phyloP scores from a whole-genome alignment of 2,888 invertebrate genomes.

The Ptychoptera albimana region DNA sequence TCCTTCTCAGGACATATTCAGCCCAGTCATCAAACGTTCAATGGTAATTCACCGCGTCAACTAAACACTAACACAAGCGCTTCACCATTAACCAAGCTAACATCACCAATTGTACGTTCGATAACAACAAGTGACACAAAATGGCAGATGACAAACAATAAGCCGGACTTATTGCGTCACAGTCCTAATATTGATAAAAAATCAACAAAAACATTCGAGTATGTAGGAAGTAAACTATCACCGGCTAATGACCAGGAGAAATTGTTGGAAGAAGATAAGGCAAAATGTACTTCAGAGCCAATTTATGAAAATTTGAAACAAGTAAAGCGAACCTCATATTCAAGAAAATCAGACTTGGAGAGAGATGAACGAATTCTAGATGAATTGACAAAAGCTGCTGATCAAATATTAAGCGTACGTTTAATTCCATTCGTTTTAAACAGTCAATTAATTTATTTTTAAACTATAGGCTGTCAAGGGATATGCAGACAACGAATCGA shows the following conservation, averaged over 20 bases:
- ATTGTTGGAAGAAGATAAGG: conserved; percentile 10
- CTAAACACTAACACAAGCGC: not conserved
- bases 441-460: not conserved
- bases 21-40: conserved; percentile 6
- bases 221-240: not conserved
- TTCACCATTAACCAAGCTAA: conserved; percentile 4
- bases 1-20: conserved; percentile 4
- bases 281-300: conserved; percentile 15
- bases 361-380: conserved; percentile 34
- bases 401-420: conserved; percentile 35
- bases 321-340: conserved; percentile 14
- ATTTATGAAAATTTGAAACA: conserved; percentile 24
- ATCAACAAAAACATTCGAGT: not conserved
- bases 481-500: conserved; percentile 33
- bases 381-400: conserved; percentile 40
- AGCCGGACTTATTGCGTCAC: conserved; percentile 27
- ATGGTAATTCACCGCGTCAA: conserved; percentile 9
- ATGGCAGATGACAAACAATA: conserved; percentile 8
- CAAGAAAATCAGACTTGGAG: conserved; percentile 23
- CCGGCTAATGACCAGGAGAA: conserved; percentile 2
- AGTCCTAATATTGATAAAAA: conserved; percentile 15
- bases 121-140: not conserved
- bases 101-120: conserved; percentile 8
- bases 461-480: conserved; percentile 32
- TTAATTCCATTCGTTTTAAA: not conserved